These are phyloP conservation scores for Isichthys henryi DNA, from an alignment of 2,113 vertebrate species.

Conservation along the genomic window DNA sequence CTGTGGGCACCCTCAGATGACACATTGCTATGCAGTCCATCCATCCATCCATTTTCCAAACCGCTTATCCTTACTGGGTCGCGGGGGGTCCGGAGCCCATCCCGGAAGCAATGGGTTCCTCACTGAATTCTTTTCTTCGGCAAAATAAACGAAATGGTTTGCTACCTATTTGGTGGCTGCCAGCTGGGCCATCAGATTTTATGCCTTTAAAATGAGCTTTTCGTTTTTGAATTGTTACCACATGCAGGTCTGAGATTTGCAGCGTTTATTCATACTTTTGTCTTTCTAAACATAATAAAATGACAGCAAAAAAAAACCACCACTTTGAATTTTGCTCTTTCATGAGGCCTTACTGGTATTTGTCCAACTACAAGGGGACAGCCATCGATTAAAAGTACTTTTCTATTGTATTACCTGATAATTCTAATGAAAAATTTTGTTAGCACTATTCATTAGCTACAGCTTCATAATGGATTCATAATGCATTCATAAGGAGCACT, in stretches of 20 bases:
- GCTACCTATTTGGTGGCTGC: not conserved
- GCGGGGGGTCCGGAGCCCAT: no score
- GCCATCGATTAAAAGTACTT: not conserved
- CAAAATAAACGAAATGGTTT: not conserved
- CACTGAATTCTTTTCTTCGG: not conserved
- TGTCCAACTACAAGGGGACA: not conserved
- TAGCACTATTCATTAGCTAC: not conserved
- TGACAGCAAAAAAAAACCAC: not conserved
- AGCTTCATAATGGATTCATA: not conserved
- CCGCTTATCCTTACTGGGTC: no score
- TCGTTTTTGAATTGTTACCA: not conserved
- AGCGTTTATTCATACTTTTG: conserved; percentile 5
- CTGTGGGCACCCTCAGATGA: not conserved
- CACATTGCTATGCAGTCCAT: not conserved
- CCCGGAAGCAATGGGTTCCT: no score
- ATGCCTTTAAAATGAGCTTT: not conserved
- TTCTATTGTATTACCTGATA: not conserved
- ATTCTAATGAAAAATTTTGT: not conserved
- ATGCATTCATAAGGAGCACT: not conserved
- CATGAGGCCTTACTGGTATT: not conserved
- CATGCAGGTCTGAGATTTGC: conserved; percentile 20
- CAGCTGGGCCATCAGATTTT: not conserved
- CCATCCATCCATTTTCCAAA: no score
- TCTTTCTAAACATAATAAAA: conserved; percentile 16
- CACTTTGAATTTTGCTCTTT: conserved; percentile 29